phyloP scores from a whole-genome alignment of 2,888 invertebrate genomes.

The Drosophila stalkeri region DNA sequence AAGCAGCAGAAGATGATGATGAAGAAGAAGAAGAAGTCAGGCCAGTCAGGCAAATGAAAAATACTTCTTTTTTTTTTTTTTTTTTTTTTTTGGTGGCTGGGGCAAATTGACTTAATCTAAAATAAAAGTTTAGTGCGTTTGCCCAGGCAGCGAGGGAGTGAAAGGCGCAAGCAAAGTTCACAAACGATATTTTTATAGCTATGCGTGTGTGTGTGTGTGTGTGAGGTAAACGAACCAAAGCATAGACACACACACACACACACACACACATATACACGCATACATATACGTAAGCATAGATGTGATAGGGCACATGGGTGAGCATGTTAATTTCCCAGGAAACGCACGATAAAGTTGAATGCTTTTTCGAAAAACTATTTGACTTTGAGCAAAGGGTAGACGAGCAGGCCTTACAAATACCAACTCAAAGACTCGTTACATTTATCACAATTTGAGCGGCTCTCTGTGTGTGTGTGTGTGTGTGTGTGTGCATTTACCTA shows the following conservation, averaged over 20 bases:
- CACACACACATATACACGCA: conserved; percentile 4
- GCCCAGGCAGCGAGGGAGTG: conserved; percentile 25
- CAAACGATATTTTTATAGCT: conserved; percentile 58
- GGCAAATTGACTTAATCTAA: conserved; percentile 80
- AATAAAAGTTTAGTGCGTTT: conserved; percentile 76
- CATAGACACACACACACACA: conserved; percentile 20
- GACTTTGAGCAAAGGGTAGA: conserved; percentile 67
- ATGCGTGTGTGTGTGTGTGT: conserved; percentile 15
- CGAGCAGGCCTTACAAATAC: conserved; percentile 41
- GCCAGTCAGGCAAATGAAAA: conserved; percentile 75
- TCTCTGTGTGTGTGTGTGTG: conserved; percentile 3
- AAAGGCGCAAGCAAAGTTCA: conserved; percentile 38
- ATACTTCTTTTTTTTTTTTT: conserved; percentile 35
- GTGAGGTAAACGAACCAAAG: conserved; percentile 54
- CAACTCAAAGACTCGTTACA: conserved; percentile 59
- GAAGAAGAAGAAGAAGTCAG: conserved; percentile 72
- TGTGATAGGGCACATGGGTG: conserved; percentile 26
- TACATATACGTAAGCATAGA: not conserved
- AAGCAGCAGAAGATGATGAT: conserved; percentile 57
- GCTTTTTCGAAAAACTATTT: conserved; percentile 78
- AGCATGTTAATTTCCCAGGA: conserved; percentile 81
- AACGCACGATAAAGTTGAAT: conserved; percentile 81
- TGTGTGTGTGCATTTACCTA: conserved; percentile 43
- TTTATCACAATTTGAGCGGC: conserved; percentile 62
- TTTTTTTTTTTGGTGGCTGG: conserved; percentile 40